Conservation (phyloP, 64 coral and sea anemone species). For the Stichodactyla mertensii region DNA sequence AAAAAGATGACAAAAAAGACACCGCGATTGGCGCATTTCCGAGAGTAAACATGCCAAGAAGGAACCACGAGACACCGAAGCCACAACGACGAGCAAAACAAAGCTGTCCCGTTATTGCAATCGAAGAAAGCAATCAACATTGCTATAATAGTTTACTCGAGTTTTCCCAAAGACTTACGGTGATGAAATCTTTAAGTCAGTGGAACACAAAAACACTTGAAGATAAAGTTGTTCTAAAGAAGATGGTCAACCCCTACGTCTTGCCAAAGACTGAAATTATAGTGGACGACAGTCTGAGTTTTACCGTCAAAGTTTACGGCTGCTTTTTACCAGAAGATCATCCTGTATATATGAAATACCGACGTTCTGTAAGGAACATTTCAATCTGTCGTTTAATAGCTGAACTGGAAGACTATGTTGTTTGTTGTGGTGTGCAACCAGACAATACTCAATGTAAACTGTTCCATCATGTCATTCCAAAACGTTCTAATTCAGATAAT, state of each 20-base stretch:
- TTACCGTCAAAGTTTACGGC: conserved; percentile 15
- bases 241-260: conserved; percentile 19
- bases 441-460: neutral
- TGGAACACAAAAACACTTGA: conserved; percentile 22
- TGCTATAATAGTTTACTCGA: conserved; percentile 26
- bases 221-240: conserved; percentile 28
- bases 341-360: neutral
- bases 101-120: neutral
- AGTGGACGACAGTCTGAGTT: conserved; percentile 11
- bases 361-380: conserved; percentile 2
- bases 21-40: conserved; percentile 17
- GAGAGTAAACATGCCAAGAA: conserved; percentile 12
- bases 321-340: conserved; percentile 22
- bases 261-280: conserved; percentile 28
- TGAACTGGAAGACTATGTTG: neutral
- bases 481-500: neutral
- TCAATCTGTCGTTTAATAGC: neutral
- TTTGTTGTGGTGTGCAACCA: conserved; percentile 6
- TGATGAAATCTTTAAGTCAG: conserved; percentile 16
- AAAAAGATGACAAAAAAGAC: conserved; percentile 27
- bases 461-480: conserved; percentile 27
- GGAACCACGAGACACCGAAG: conserved; percentile 5
- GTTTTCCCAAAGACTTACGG: neutral
- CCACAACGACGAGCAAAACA: neutral
- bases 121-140: neutral